Conservation (phyloP, 2,797 vertebrate genomes). For the Gymnodraco acuticeps region DNA sequence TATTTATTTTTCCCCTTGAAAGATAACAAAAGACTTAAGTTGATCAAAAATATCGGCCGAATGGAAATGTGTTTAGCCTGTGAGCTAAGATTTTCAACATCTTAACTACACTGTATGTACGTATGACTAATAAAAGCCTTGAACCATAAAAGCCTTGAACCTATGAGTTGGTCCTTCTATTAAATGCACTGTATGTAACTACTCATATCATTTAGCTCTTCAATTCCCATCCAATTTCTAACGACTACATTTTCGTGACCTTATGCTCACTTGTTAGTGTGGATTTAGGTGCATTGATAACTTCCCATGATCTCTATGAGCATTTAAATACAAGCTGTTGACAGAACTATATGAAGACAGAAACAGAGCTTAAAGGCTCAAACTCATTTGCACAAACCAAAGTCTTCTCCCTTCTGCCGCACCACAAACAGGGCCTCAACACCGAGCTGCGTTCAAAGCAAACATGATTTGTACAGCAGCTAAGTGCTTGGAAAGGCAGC, state of each 20-base stretch:
- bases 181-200: slow-evolving; percentile 3
- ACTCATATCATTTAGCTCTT: slow-evolving; percentile 19
- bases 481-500: slow-evolving; percentile 58
- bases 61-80: too few relatives aligned
- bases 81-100: too few relatives aligned
- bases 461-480: slow-evolving; percentile 68
- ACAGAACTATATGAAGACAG: slow-evolving; percentile 33
- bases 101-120: too few relatives aligned
- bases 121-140: too few relatives aligned
- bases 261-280: not conserved
- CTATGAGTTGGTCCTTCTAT: not conserved
- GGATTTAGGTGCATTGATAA: slow-evolving; percentile 5
- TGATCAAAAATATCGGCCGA: too few relatives aligned
- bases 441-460: slow-evolving; percentile 60
- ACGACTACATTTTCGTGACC: slow-evolving; percentile 1
- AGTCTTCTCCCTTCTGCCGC: slow-evolving; percentile 51
- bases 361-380: slow-evolving; percentile 51
- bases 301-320: slow-evolving; percentile 22
- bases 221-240: slow-evolving; percentile 2
- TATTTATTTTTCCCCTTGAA: not conserved
- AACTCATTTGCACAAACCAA: slow-evolving; percentile 45
- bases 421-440: slow-evolving; percentile 40
- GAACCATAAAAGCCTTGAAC: too few relatives aligned
- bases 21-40: too few relatives aligned
- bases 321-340: slow-evolving; percentile 22